phyloP scores from a whole-genome alignment of 2,797 vertebrate genomes.

The Hapalemur alaotrensis region DNA sequence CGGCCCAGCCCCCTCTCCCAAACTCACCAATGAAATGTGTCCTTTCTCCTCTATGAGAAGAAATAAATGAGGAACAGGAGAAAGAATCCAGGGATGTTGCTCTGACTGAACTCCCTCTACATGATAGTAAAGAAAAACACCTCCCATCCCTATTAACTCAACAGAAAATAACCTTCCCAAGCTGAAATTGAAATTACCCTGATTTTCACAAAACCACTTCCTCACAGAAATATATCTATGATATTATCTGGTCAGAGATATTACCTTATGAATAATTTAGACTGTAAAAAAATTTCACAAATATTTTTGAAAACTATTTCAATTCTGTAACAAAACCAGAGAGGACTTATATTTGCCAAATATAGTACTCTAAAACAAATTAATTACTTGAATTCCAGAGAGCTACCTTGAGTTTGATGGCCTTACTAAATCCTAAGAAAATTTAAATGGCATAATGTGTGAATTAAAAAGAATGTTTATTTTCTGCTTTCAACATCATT shows the following conservation, averaged over 20 bases:
- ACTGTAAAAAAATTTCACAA: background rate
- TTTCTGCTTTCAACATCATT: background rate
- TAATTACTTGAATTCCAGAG: background rate
- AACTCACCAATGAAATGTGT: fast-evolving
- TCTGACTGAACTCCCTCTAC: background rate
- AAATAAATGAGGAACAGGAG: background rate
- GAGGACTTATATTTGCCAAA: background rate
- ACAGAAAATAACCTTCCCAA: background rate
- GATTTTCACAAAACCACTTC: background rate
- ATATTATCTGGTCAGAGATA: background rate
- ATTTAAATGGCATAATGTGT: background rate
- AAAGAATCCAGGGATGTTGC: background rate
- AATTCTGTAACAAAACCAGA: background rate
- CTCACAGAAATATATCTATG: no score
- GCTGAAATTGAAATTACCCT: background rate
- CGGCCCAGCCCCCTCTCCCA: fast-evolving
- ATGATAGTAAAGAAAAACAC: background rate
- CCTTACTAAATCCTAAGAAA: background rate
- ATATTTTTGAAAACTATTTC: background rate
- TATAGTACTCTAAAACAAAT: background rate
- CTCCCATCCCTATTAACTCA: background rate
- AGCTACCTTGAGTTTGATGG: background rate
- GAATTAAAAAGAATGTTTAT: background rate
- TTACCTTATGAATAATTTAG: background rate
- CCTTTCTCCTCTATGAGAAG: fast-evolving